Base-by-base conservation (phyloP, 2,888 invertebrate species). In the Noctuana brunneofusca region DNA sequence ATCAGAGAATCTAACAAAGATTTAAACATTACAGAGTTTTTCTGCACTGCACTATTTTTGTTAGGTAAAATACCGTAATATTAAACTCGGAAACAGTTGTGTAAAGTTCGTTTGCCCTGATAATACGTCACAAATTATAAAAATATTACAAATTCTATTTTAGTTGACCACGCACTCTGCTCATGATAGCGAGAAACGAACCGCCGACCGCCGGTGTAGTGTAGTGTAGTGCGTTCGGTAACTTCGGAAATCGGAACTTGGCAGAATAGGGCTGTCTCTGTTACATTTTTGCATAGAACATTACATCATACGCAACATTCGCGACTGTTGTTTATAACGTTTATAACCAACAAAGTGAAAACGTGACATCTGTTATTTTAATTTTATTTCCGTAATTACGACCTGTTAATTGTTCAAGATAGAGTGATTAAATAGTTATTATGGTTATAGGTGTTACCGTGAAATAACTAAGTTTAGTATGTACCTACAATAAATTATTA, bases 21-120 rank as follows among this genome's bases (percentile, higher is more conserved):
- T 88, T 89, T 93, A 92, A 92, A 92, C 94, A 94, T 94, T 93
- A 93, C 93, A 92, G 88, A 81, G 78, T 83, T 87, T 89, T 88
- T 81, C 69, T 69, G 70, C 78, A 82, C 81, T 73, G 75, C 75
- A 79, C 74, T 73, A 76, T 74, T 75, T 80, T 78, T 79, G 74
- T 68, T 66, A 69, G 69, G 69, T 64, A 68, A 77, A 81, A 77
- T 66, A 76, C 70, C 83, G 75, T 75, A 80, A 80, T 80, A 70
- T 79, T 78, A 73, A 80, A 79, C 68, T 79, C 72, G 66, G 64
- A 69, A 76, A 43, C 55, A 75, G 72, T 76, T 72, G 71, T 75
- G 65, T 78, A 73, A 78, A 84, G 81, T 87, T 83, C 79, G 79
- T 79, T 83, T 80, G 80, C 79, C 80, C 76, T 84, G 84, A 79